Conservation (phyloP, 2,797 vertebrate genomes). For the Podarcis siculus region DNA sequence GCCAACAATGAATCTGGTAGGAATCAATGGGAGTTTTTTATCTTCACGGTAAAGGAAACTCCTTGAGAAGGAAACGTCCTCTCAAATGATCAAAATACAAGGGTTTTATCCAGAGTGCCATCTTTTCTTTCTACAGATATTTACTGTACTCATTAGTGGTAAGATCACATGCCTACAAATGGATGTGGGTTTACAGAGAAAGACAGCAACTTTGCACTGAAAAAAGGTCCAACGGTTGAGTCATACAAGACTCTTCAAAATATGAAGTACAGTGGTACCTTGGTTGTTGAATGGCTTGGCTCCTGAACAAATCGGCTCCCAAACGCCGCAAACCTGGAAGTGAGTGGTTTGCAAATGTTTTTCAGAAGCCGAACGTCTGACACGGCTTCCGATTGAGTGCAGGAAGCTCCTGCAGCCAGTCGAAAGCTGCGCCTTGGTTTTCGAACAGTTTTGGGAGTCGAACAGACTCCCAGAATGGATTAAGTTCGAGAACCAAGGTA, state of each 20-base stretch:
- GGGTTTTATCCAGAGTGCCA: background rate
- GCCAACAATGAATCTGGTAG: background rate
- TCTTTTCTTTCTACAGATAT: background rate
- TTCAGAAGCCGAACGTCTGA: too few species aligned
- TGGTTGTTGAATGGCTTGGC: too few species aligned
- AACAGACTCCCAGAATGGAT: too few species aligned
- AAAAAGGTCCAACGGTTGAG: background rate
- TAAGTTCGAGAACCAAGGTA: too few species aligned
- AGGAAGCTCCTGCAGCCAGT: too few species aligned
- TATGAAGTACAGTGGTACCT: too few species aligned
- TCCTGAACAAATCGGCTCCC: too few species aligned
- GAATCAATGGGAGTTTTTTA: background rate
- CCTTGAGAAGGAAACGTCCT: background rate
- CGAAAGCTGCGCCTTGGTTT: too few species aligned
- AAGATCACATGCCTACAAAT: background rate
- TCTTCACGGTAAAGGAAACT: background rate
- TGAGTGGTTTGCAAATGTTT: too few species aligned
- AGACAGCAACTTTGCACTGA: background rate
- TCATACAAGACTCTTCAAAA: background rate
- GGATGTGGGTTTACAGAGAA: background rate
- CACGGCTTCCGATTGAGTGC: too few species aligned
- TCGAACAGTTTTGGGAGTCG: too few species aligned
- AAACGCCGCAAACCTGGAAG: too few species aligned
- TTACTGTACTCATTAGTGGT: background rate
- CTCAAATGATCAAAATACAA: background rate